Conservation (phyloP, 2,888 invertebrate species). For the Acrocyrtus sp. region DNA sequence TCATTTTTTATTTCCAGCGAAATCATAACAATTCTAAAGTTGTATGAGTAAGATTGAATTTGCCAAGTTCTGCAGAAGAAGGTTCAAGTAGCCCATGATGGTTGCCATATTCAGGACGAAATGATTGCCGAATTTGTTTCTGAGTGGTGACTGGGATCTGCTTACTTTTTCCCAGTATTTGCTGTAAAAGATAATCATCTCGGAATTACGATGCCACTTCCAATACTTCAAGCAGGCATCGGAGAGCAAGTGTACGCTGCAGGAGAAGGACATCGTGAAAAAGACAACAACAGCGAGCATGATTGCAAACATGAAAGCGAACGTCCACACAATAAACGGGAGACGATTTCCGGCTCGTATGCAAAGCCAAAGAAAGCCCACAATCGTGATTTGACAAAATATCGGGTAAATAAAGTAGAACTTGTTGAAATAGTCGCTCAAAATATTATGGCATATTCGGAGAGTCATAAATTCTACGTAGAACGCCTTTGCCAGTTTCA, state of each 20-base stretch:
- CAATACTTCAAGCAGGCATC: constrained; percentile 14
- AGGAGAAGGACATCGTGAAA: constrained; percentile 30
- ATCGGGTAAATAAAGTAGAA: constrained; percentile 31
- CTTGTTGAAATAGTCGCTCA: constrained; percentile 19
- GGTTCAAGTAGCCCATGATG: constrained; percentile 30
- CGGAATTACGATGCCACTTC: not conserved
- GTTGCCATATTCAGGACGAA: constrained; percentile 23
- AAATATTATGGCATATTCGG: constrained; percentile 21
- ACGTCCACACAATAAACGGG: constrained; percentile 23
- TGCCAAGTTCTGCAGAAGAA: constrained; percentile 22
- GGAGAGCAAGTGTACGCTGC: constrained; percentile 30
- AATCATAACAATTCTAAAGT: too few relatives aligned
- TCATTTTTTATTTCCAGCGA: too few relatives aligned
- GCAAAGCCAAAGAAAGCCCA: constrained; percentile 32
- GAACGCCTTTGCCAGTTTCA: not conserved
- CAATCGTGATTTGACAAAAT: constrained; percentile 37
- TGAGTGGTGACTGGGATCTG: constrained; percentile 4
- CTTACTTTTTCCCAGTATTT: constrained; percentile 10
- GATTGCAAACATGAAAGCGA: constrained; percentile 30
- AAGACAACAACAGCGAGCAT: constrained; percentile 20
- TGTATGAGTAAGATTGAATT: constrained; percentile 19
- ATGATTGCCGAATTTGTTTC: constrained; percentile 23
- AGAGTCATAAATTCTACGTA: constrained; percentile 2
- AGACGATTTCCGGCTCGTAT: constrained; percentile 18
- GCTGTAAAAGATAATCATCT: not conserved